Base-by-base conservation (phyloP, 2,888 invertebrate species). In the Ctena decussata region DNA sequence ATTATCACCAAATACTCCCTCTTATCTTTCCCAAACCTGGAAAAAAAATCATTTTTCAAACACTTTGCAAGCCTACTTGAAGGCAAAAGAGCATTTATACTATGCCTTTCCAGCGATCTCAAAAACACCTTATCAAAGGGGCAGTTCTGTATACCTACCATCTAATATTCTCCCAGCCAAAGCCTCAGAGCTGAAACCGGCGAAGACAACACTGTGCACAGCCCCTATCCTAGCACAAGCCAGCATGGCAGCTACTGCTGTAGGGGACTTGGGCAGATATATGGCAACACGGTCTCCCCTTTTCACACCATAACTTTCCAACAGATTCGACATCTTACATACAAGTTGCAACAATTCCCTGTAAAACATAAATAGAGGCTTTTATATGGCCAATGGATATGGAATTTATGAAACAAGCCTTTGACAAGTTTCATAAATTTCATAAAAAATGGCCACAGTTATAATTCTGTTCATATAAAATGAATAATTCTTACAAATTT, bases 171-270 rank as follows among this genome's bases (percentile, higher is more conserved):
- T 92, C 6, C 95, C 94, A 39, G 96, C 96, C 12, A 96, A 92
- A 15, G 96, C 96, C 77, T 96, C 96, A 3, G 96, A 93, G 88
- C 96, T 96, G 92, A 96, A 96, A 12, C 96, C 96, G 71, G 96
- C 96, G 93, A 96, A 96, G 39, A 96, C 96, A 15, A 96, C 96
- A 78, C 95, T 96, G 91, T 96, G 96, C 39, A 96, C 92, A 74
- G 96, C 96, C 12, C 96, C 96, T 73, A 96, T 96, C 44, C 96
- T 93, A 12, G 96, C 94, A 92, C 96, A 96, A 3, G 96, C 96
- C 80, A 96, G 91, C 96, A 96, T 96, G 87, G 96, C 93, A 0
- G 96, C 96, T 21, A 96, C 95, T 0, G 96, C 96, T 3, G 95
- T 90, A 0, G 96, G 96, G 32, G 95, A 94, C 77, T 94, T 94